Conservation (phyloP, 2,888 invertebrate species). For the Trichopoda pennipes region DNA sequence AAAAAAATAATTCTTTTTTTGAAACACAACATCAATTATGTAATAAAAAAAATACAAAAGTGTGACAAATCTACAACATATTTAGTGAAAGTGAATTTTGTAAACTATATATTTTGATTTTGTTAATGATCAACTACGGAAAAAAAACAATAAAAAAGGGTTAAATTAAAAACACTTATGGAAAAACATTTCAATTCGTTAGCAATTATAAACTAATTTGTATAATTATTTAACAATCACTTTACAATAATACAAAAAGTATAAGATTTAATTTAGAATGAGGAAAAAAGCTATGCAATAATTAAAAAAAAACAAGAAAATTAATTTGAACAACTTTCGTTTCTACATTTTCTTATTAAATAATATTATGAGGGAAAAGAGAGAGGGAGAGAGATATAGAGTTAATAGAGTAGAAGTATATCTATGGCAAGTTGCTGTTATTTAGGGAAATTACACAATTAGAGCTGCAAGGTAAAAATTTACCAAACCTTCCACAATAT, state of each 20-base stretch:
- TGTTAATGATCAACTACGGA: not conserved
- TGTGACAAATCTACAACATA: conserved; percentile 52
- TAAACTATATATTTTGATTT: not conserved
- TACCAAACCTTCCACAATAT: not conserved
- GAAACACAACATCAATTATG: conserved; percentile 55
- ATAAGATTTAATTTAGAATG: conserved; percentile 3
- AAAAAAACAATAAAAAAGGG: not conserved
- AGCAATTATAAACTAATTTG: conserved; percentile 13
- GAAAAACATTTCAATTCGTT: conserved; percentile 25
- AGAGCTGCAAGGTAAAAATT: not conserved
- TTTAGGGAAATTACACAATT: conserved; percentile 2
- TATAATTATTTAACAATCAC: conserved; percentile 8
- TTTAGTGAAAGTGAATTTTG: conserved; percentile 41
- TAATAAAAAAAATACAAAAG: conserved; percentile 27
- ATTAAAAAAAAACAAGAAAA: not conserved
- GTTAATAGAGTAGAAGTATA: not conserved
- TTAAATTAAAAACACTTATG: conserved; percentile 18
- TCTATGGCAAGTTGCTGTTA: not conserved
- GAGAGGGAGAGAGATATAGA: not conserved
- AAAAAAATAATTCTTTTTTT: not conserved
- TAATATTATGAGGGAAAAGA: not conserved
- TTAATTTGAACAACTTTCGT: not conserved
- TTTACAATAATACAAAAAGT: conserved; percentile 21
- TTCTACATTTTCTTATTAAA: not conserved
- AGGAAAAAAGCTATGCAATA: conserved; percentile 6